A percentile compares a stretch with the other conserved stretches of the same genome.
Evolutionary conservation across 2,888 invertebrate species (phyloP).

Genomic region (Aphrophora alni): DNA sequence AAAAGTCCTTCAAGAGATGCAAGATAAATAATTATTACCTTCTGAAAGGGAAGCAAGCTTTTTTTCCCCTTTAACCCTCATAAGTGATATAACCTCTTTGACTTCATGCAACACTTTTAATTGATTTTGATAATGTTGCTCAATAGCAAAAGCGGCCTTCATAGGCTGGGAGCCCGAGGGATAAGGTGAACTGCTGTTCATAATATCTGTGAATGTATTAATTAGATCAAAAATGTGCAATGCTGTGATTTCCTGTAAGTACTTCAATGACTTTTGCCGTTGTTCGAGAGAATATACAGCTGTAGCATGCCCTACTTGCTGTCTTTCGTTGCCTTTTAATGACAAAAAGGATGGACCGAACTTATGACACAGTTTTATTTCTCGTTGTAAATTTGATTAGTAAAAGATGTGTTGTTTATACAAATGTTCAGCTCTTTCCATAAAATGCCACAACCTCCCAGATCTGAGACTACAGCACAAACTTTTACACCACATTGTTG

Average conservation of each 20-base stretch:
- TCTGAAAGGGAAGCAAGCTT: not conserved
- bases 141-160: not conserved
- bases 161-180: not conserved
- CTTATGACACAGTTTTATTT: constrained; percentile 14
- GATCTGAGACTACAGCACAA: constrained; percentile 1
- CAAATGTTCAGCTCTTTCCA: not conserved
- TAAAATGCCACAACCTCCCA: constrained; percentile 12
- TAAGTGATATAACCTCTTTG: not conserved
- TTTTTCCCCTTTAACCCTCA: not conserved
- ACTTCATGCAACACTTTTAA: not conserved
- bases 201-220: not conserved
- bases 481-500: not conserved
- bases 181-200: not conserved
- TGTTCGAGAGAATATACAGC: constrained; percentile 8
- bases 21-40: not conserved
- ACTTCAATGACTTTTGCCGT: constrained; percentile 9
- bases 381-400: not conserved
- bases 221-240: constrained; percentile 13
- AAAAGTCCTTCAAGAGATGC: not conserved
- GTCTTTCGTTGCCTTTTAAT: constrained; percentile 6
- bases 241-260: not conserved
- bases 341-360: not conserved
- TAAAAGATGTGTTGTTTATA: not conserved
- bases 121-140: not conserved
- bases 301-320: not conserved